Percentiles rank a stretch among this genome's conserved stretches.
These are phyloP conservation scores for Hoplostethus atlanticus DNA, from an alignment of 2,797 vertebrate species.

Conservation along the genomic window DNA sequence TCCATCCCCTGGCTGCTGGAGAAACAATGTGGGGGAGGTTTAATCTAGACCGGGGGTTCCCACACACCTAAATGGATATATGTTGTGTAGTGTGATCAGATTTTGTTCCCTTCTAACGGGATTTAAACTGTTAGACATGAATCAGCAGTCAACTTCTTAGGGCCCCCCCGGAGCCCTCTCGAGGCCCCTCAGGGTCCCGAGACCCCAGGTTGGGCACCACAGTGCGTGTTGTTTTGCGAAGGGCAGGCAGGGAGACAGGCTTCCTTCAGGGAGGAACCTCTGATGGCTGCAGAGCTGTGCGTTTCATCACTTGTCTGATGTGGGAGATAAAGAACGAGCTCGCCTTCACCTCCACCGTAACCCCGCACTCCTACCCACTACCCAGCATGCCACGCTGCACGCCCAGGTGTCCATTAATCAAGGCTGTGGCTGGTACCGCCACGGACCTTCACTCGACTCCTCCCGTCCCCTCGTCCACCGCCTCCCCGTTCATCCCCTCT, in stretches of 20 bases:
- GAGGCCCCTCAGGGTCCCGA: background rate
- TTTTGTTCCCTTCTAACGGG: no score
- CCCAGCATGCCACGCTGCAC: slow-evolving; percentile 51
- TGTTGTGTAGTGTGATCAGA: no score
- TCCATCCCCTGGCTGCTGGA: background rate
- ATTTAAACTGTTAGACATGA: no score
- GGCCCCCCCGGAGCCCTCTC: background rate
- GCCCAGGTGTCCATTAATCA: slow-evolving; percentile 73
- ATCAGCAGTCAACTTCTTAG: no score
- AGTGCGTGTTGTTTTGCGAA: slow-evolving; percentile 12
- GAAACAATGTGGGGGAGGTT: background rate
- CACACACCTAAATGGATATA: no score
- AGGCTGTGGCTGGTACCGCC: slow-evolving; percentile 73
- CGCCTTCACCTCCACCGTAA: slow-evolving; percentile 50
- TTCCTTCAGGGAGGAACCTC: slow-evolving; percentile 41
- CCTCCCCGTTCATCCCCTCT: slow-evolving; percentile 44
- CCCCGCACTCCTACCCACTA: slow-evolving; percentile 49
- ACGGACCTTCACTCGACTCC: slow-evolving; percentile 38
- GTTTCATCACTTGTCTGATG: slow-evolving; percentile 49
- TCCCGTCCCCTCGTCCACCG: slow-evolving; percentile 1
- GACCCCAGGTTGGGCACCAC: background rate
- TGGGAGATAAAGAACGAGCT: slow-evolving; percentile 36
- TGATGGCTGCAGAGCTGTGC: slow-evolving; percentile 28
- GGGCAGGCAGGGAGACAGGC: slow-evolving; percentile 2
- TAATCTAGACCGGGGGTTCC: no score